A percentile compares a stretch with the other conserved stretches of the same genome.
phyloP scores from a whole-genome alignment of 2,888 invertebrate genomes.

The Mythimna loreyi region DNA sequence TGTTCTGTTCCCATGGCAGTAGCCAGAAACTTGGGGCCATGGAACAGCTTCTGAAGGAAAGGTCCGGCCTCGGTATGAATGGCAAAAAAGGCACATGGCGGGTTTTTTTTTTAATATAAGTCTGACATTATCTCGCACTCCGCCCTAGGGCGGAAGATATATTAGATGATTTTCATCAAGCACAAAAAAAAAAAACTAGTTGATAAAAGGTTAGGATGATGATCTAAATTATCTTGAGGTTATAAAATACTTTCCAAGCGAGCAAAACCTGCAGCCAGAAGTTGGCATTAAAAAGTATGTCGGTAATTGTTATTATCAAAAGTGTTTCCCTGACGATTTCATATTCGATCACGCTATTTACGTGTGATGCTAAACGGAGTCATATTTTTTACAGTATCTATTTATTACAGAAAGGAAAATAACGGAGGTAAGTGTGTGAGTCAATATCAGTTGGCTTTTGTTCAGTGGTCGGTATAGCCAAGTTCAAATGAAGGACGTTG shows the following conservation, averaged over 20 bases:
- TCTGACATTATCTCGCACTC: too few species aligned
- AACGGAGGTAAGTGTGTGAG: conserved; percentile 14
- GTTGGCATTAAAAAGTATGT: not conserved
- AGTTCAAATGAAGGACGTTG: conserved; percentile 3
- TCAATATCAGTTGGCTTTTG: conserved; percentile 19
- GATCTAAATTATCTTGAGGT: not conserved
- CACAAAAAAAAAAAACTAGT: too few species aligned
- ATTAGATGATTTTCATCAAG: too few species aligned
- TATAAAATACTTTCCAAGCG: not conserved
- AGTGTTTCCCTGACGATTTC: conserved; percentile 47
- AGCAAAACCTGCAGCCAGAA: too few species aligned
- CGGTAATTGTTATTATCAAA: not conserved
- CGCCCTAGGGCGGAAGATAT: too few species aligned
- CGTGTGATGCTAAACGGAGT: conserved; percentile 22
- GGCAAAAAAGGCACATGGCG: too few species aligned
- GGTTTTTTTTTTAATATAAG: too few species aligned
- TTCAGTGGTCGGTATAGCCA: not conserved
- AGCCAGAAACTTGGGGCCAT: too few species aligned
- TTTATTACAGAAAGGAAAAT: conserved; percentile 47
- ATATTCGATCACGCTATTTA: conserved; percentile 45
- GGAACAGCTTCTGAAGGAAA: too few species aligned
- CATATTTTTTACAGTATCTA: conserved; percentile 17
- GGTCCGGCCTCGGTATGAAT: too few species aligned
- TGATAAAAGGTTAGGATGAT: too few species aligned
- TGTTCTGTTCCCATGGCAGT: too few species aligned